phyloP scores from a whole-genome alignment of 1,140 invertebrate genomes.

The Caenorhabditis inopinata region DNA sequence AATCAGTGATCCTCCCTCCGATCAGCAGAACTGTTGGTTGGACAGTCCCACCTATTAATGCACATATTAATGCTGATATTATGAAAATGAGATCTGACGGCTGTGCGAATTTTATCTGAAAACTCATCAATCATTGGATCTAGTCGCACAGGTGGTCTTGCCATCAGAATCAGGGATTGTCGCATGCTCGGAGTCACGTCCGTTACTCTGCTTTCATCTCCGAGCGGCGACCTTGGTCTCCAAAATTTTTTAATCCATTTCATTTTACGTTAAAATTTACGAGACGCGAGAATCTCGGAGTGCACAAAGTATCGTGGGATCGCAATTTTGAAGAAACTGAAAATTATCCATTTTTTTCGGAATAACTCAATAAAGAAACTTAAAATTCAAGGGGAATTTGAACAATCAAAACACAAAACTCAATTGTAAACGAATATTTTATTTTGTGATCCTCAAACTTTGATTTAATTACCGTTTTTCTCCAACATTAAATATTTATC shows the following conservation, averaged over 20 bases:
- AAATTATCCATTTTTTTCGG: not conserved
- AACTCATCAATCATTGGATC: not conserved
- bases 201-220: conserved; percentile 23
- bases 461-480: not conserved
- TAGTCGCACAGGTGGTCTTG: too few species aligned
- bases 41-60: conserved; percentile 8
- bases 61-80: conserved; percentile 15
- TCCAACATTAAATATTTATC: not conserved
- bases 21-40: not conserved
- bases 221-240: conserved; percentile 3
- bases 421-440: too few species aligned
- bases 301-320: conserved; percentile 8
- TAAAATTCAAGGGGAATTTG: too few species aligned
- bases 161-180: conserved; percentile 9
- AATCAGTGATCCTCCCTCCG: conserved; percentile 10
- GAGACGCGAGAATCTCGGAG: conserved; percentile 13
- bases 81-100: conserved; percentile 20
- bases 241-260: conserved; percentile 19
- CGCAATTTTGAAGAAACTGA: conserved; percentile 18
- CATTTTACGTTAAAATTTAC: not conserved
- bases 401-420: too few species aligned
- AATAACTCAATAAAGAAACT: not conserved
- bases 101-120: conserved; percentile 11
- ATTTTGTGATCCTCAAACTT: too few species aligned
- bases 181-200: conserved; percentile 24